Evolutionary conservation across 1,140 invertebrate species (phyloP).

Genomic region (Pinna nobilis): DNA sequence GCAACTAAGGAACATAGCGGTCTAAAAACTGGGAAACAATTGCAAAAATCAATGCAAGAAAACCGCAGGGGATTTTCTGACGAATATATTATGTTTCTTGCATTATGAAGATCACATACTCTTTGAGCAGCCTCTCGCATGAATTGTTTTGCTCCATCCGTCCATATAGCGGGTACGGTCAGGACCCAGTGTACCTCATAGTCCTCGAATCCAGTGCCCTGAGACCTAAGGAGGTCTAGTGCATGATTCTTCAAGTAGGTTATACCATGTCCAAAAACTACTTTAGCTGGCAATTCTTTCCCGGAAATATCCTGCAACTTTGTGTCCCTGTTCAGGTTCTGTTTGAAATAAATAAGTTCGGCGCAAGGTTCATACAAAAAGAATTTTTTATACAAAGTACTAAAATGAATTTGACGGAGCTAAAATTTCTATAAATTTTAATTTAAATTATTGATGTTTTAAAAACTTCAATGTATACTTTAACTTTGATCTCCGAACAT

Average conservation of each 20-base stretch:
- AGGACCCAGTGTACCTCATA: conserved; percentile 46
- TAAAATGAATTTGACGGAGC: too few species aligned
- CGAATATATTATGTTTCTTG: neutral
- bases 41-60: too few species aligned
- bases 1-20: too few species aligned
- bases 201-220: conserved; percentile 22
- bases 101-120: conserved; percentile 13
- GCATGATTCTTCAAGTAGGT: conserved; percentile 30
- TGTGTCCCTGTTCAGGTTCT: conserved; percentile 38
- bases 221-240: neutral
- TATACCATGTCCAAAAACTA: conserved; percentile 38
- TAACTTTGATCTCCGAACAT: too few species aligned
- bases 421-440: too few species aligned
- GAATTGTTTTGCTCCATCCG: conserved; percentile 47
- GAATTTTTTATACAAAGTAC: too few species aligned
- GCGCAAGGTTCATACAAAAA: too few species aligned
- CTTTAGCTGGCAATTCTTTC: conserved; percentile 27
- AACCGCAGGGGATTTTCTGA: too few species aligned
- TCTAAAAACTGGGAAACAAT: too few species aligned
- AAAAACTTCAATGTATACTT: too few species aligned
- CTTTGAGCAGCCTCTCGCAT: conserved; percentile 47
- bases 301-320: conserved; percentile 25
- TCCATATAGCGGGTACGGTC: conserved; percentile 53
- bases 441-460: too few species aligned
- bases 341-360: neutral